Percentiles rank a stretch among this genome's conserved stretches.
Conservation (phyloP, 2,113 vertebrate species). For the Willisornis vidua region DNA sequence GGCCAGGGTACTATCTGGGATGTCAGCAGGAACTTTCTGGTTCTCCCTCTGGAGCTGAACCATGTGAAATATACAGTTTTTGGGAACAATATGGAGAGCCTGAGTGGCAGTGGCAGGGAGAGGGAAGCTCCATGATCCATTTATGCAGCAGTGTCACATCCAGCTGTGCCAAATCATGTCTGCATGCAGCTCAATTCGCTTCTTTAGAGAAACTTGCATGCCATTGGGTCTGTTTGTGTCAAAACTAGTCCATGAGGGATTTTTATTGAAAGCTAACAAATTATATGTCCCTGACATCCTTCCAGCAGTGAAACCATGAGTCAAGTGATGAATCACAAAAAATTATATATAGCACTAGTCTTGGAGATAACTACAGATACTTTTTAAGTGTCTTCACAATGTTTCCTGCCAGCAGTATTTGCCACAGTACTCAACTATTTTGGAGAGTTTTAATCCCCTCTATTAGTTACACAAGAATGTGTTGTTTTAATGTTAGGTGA, state of each 20-base stretch:
- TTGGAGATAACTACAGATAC: not conserved
- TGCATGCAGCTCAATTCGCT: not conserved
- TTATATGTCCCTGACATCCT: not conserved
- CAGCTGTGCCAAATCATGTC: not conserved
- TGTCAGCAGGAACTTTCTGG: not conserved
- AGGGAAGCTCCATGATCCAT: not conserved
- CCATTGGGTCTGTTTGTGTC: not conserved
- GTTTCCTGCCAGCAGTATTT: not conserved
- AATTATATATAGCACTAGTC: not conserved
- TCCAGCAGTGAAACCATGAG: not conserved
- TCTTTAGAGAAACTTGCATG: not conserved
- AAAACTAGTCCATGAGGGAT: not conserved
- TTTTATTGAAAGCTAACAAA: not conserved
- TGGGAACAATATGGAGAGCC: rapidly evolving
- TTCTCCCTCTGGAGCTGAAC: not conserved
- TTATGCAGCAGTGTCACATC: not conserved
- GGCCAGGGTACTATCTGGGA: not conserved
- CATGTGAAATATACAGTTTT: not conserved
- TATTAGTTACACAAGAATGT: not conserved
- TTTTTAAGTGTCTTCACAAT: not conserved
- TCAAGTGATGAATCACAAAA: not conserved
- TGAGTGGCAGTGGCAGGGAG: not conserved
- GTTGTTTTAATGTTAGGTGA: not conserved
- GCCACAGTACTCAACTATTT: not conserved
- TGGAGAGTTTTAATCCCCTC: not conserved